Conservation (phyloP, 2,113 vertebrate genomes). For the Corydoras sp. region DNA sequence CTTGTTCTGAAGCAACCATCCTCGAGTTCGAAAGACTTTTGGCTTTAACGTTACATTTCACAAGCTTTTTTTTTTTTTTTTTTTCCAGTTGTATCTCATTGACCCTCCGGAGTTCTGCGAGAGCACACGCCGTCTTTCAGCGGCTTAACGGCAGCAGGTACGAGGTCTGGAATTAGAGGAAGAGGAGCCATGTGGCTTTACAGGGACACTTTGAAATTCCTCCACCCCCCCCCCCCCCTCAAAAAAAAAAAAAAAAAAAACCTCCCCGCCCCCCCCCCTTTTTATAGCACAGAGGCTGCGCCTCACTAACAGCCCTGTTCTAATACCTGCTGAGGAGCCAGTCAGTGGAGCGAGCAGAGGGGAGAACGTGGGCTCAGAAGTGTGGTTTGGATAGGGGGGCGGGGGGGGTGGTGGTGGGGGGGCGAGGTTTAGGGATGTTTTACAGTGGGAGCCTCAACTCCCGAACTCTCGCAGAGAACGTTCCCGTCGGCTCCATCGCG, state of each 20-base stretch:
- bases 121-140: conserved; percentile 36
- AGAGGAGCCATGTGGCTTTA: conserved; percentile 46
- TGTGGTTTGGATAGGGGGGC: conserved; percentile 18
- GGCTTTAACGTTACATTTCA: conserved; percentile 6
- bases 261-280: conserved; percentile 8
- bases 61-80: conserved; percentile 20
- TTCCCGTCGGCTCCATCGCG: no score
- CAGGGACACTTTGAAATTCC: conserved; percentile 51
- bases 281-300: conserved; percentile 29
- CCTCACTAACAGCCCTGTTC: conserved; percentile 37
- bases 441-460: neutral
- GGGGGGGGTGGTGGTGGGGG: conserved; percentile 33
- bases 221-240: conserved; percentile 16
- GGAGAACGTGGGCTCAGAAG: conserved; percentile 31
- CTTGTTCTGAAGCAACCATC: neutral
- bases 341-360: conserved; percentile 31
- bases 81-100: conserved; percentile 32
- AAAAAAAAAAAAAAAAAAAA: neutral
- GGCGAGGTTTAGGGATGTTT: conserved; percentile 36
- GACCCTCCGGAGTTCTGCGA: conserved; percentile 38
- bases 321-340: conserved; percentile 35
- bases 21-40: neutral
- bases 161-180: conserved; percentile 31
- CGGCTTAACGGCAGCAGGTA: conserved; percentile 35
- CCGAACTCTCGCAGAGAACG: no score